Percentiles rank a stretch among this genome's conserved stretches.
Conservation (phyloP, 30 jellyfish, hydroid and myxozoan species). For the Cassiopea xamachana region DNA sequence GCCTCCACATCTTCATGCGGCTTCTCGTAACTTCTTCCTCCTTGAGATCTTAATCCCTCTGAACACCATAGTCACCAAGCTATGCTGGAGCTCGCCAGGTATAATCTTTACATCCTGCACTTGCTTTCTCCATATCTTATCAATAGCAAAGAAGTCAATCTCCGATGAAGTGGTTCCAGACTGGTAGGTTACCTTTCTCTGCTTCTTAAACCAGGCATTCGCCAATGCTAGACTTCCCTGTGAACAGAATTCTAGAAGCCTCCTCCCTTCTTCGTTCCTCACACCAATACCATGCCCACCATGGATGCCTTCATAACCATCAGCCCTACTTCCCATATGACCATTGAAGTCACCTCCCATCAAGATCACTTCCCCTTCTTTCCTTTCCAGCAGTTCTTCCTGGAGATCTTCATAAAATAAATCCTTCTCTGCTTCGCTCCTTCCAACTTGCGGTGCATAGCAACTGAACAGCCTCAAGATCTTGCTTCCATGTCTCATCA, state of each 20-base stretch:
- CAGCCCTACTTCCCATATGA: constrained; percentile 25
- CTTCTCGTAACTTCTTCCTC: constrained; percentile 10
- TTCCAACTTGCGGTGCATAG: constrained; percentile 37
- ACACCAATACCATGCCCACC: constrained; percentile 40
- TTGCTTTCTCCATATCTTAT: background rate
- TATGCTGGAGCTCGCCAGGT: constrained; percentile 48
- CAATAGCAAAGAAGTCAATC: constrained; percentile 29
- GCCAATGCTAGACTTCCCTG: constrained; percentile 10
- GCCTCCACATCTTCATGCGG: constrained; percentile 34
- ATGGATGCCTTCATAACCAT: constrained; percentile 34
- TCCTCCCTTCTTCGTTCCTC: constrained; percentile 40
- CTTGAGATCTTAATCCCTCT: background rate
- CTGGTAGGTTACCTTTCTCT: background rate
- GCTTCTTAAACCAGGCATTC: constrained; percentile 32
- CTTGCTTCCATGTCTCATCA: constrained; percentile 1
- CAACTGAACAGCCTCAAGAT: background rate
- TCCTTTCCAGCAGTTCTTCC: background rate
- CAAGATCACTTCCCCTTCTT: background rate
- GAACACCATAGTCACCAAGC: background rate
- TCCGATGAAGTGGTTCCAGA: constrained; percentile 19
- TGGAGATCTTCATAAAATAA: constrained; percentile 5
- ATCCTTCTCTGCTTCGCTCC: constrained; percentile 10
- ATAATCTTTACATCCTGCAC: constrained; percentile 25
- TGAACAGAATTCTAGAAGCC: constrained; percentile 16
- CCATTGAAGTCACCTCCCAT: constrained; percentile 63